phyloP scores from a whole-genome alignment of 2,113 vertebrate genomes.

The Melanerpes aurifrons region DNA sequence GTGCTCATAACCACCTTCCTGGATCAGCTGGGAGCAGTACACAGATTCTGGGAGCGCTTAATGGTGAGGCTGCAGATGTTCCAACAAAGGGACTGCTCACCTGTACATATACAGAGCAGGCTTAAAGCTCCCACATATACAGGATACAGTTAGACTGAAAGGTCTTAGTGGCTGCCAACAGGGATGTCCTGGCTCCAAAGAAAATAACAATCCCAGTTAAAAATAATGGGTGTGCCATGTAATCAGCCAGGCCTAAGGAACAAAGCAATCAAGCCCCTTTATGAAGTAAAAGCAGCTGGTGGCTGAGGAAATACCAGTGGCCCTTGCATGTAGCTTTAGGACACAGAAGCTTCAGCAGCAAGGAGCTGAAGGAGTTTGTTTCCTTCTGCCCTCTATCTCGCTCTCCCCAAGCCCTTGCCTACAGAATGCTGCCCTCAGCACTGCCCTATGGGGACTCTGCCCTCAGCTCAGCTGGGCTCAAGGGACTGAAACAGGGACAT shows the following conservation, averaged over 20 bases:
- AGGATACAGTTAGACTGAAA: background rate
- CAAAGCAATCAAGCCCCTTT: constrained; percentile 58
- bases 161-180: constrained; percentile 23
- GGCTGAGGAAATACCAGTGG: constrained; percentile 39
- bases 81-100: background rate
- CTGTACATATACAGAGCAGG: background rate
- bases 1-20: background rate
- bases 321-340: background rate
- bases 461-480: background rate
- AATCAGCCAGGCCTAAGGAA: background rate
- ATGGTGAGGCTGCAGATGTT: background rate
- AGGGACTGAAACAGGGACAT: rapidly evolving
- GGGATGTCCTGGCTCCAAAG: constrained; percentile 33
- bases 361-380: rapidly evolving
- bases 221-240: constrained; percentile 48
- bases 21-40: background rate
- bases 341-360: background rate
- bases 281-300: constrained; percentile 62
- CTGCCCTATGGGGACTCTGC: background rate
- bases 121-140: background rate
- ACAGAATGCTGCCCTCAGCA: background rate
- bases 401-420: background rate
- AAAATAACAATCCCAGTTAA: constrained; percentile 43
- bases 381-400: background rate
- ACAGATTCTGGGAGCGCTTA: background rate